A percentile compares a stretch with the other conserved stretches of the same genome.
These are phyloP conservation scores for Synanceia verrucosa DNA, from an alignment of 2,797 vertebrate species.

Conservation along the genomic window DNA sequence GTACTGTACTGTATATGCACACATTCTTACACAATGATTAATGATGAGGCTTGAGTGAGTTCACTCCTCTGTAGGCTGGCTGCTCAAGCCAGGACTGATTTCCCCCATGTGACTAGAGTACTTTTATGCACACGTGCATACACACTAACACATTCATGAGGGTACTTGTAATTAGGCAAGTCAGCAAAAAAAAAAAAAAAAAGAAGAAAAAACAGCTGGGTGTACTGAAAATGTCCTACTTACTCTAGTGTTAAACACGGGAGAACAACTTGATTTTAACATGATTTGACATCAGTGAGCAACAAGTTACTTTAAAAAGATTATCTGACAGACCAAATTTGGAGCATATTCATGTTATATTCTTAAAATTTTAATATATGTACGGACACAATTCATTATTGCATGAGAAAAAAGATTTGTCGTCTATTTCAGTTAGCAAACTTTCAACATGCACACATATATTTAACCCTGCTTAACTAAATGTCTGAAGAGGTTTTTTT, in stretches of 20 bases:
- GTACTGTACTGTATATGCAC: conserved; percentile 2
- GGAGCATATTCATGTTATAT: neutral
- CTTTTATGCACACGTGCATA: neutral
- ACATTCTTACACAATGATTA: conserved; percentile 36
- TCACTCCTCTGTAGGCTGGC: conserved; percentile 21
- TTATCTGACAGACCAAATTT: conserved; percentile 2
- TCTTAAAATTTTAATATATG: neutral
- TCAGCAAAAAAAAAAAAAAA: neutral
- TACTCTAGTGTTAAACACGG: conserved; percentile 11
- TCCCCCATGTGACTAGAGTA: neutral
- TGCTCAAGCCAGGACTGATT: conserved; percentile 17
- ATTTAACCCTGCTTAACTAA: neutral
- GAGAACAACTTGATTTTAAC: conserved; percentile 15
- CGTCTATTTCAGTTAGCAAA: neutral
- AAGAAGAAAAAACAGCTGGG: neutral
- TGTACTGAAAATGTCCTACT: neutral
- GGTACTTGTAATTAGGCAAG: neutral
- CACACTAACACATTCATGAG: neutral
- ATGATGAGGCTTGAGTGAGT: conserved; percentile 37
- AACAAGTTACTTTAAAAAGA: conserved; percentile 15
- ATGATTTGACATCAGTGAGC: conserved; percentile 13
- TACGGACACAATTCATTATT: neutral
- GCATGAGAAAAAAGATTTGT: neutral
- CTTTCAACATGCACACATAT: neutral
- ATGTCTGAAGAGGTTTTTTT: neutral